Percentiles rank a stretch among this genome's conserved stretches.
Conservation (phyloP, 2,888 invertebrate species). For the Erebia palarica region DNA sequence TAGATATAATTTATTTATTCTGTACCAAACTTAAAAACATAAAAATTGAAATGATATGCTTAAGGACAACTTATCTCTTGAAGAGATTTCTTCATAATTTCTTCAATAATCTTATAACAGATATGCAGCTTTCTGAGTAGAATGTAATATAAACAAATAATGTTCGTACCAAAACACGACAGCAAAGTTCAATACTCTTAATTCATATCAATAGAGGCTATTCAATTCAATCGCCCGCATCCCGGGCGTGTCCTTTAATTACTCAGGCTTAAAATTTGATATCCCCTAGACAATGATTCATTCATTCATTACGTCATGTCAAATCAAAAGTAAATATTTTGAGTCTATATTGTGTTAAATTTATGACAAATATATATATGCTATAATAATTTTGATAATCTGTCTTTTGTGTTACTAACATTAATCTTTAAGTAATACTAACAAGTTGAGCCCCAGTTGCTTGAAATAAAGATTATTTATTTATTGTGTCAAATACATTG, state of each 20-base stretch:
- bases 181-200: constrained; percentile 51
- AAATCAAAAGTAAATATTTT: not conserved
- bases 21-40: no score
- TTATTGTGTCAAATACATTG: no score
- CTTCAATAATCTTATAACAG: not conserved
- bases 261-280: constrained; percentile 43
- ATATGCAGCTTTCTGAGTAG: constrained; percentile 13
- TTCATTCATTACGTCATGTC: constrained; percentile 9
- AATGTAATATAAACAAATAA: constrained; percentile 10
- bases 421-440: no score
- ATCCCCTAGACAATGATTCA: constrained; percentile 11
- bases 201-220: constrained; percentile 55
- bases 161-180: constrained; percentile 34
- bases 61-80: no score
- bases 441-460: no score
- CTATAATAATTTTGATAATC: no score
- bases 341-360: no score
- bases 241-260: constrained; percentile 56
- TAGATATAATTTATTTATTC: not conserved
- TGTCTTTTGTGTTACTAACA: no score
- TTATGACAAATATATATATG: no score
- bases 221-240: constrained; percentile 66
- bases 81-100: not conserved
- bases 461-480: no score
- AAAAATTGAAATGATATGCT: no score